A percentile compares a stretch with the other conserved stretches of the same genome.
These are phyloP conservation scores for Eclectus roratus DNA, from an alignment of 2,113 vertebrate genomes.

Conservation along the genomic window DNA sequence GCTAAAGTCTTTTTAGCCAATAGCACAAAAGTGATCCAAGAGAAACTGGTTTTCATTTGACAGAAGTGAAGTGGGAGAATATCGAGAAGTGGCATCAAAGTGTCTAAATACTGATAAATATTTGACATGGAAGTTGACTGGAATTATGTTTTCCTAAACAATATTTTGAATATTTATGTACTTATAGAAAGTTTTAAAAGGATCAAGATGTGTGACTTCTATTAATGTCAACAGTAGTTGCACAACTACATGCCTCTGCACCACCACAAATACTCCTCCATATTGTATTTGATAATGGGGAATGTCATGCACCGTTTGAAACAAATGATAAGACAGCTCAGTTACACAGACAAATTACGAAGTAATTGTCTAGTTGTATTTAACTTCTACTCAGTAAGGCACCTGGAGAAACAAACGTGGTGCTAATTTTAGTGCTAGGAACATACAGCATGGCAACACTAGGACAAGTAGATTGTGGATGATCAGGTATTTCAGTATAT, in stretches of 20 bases:
- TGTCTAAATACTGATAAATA: background rate
- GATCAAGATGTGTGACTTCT: background rate
- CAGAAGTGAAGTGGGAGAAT: background rate
- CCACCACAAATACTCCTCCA: background rate
- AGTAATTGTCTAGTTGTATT: background rate
- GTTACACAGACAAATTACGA: background rate
- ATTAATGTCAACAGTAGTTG: background rate
- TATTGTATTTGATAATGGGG: background rate
- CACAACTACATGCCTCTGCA: background rate
- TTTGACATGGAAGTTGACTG: background rate
- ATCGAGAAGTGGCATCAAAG: background rate
- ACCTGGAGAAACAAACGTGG: background rate
- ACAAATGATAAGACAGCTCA: background rate
- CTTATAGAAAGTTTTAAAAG: background rate
- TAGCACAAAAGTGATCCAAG: background rate
- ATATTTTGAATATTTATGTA: background rate
- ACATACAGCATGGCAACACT: background rate
- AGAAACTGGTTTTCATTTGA: background rate
- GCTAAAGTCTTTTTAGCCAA: background rate
- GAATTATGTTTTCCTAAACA: background rate
- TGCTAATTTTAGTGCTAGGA: background rate
- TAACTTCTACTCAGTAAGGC: background rate
- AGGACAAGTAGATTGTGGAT: background rate
- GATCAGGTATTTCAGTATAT: background rate
- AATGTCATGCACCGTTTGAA: background rate